Conservation (phyloP, 2,888 invertebrate species). For the Acanthosepion pharaonis region DNA sequence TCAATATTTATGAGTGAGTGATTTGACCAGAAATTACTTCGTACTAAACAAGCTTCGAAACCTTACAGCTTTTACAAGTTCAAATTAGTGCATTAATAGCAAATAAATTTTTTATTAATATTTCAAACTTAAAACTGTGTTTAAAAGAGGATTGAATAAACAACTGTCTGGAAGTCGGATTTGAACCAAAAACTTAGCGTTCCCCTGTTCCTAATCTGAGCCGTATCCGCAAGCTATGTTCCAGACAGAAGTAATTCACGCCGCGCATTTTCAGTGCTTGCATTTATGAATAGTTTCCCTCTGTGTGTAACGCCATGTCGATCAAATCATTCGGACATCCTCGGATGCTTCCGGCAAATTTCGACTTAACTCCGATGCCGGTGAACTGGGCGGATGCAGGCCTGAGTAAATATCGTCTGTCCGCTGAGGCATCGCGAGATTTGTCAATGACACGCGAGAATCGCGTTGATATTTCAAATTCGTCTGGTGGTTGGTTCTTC, state of each 20-base stretch:
- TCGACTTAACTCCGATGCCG: background rate
- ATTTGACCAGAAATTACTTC: too few species aligned
- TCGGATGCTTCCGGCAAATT: background rate
- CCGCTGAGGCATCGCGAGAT: background rate
- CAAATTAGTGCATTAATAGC: too few species aligned
- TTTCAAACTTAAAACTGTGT: too few species aligned
- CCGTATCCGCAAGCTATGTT: background rate
- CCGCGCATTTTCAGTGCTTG: background rate
- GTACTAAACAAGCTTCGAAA: too few species aligned
- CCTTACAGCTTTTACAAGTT: too few species aligned
- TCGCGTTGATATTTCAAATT: background rate
- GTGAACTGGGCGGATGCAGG: background rate
- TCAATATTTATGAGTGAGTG: too few species aligned
- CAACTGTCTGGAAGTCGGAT: background rate
- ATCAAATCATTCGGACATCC: background rate
- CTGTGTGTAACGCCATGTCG: background rate
- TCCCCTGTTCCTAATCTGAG: background rate
- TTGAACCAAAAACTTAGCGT: background rate
- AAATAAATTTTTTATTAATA: too few species aligned
- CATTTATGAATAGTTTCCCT: background rate
- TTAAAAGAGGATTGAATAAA: too few species aligned
- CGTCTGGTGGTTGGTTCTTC: too few species aligned
- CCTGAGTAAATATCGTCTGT: background rate
- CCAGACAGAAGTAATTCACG: background rate
- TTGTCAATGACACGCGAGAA: background rate